Conservation (phyloP, 2,888 invertebrate species). For the Heliconius cydno region DNA sequence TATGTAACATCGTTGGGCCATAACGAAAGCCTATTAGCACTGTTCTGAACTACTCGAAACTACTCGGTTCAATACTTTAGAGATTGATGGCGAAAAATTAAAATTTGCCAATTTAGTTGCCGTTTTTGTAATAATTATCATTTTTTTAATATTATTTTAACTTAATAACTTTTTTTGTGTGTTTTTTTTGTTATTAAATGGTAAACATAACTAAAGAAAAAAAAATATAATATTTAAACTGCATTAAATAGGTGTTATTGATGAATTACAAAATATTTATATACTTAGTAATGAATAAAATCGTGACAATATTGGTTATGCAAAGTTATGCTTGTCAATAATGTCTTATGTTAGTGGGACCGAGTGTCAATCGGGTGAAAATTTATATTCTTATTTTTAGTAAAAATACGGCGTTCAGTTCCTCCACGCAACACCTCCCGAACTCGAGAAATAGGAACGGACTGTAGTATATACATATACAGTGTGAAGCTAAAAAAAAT, state of each 20-base stretch:
- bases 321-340: not conserved
- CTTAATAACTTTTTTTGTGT: no score
- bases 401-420: not conserved
- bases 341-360: not conserved
- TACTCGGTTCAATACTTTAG: constrained; percentile 38
- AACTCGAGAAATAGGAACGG: no score
- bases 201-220: no score
- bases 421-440: no score
- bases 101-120: constrained; percentile 12
- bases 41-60: constrained; percentile 52
- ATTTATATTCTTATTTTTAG: constrained; percentile 6
- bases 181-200: no score
- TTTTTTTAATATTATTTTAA: no score
- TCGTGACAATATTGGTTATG: not conserved
- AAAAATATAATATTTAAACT: no score
- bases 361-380: not conserved
- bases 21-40: constrained; percentile 67
- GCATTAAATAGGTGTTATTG: not conserved
- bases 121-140: not conserved
- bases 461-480: no score
- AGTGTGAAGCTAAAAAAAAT: no score
- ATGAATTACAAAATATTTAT: not conserved
- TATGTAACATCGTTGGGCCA: constrained; percentile 76
- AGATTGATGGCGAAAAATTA: constrained; percentile 31
- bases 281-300: not conserved